Percentiles rank a stretch among this genome's conserved stretches.
These are phyloP conservation scores for Oedothorax gibbosus DNA, from an alignment of 1,140 invertebrate genomes.

Conservation along the genomic window DNA sequence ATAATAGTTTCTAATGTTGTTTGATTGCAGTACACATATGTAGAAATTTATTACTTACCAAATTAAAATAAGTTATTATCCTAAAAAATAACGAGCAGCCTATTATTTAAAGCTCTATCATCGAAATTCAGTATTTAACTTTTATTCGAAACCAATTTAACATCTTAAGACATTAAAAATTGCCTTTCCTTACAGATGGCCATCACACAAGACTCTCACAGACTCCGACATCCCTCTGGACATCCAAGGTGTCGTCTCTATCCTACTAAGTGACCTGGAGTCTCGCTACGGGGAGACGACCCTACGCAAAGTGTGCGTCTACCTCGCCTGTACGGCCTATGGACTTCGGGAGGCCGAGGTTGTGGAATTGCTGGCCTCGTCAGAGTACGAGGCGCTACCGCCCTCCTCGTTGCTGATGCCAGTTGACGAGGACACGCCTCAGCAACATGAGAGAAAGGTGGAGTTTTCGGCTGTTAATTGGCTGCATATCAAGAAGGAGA, in stretches of 20 bases:
- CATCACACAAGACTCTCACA: slow-evolving; percentile 15
- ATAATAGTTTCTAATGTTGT: too few relatives aligned
- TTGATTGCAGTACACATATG: too few relatives aligned
- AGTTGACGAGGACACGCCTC: slow-evolving; percentile 11
- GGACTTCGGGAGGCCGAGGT: slow-evolving; percentile 66
- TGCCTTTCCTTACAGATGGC: neutral
- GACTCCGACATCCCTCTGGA: slow-evolving; percentile 41
- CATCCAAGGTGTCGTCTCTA: slow-evolving; percentile 32
- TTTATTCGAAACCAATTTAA: too few relatives aligned
- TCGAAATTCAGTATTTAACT: too few relatives aligned
- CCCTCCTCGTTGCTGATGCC: neutral
- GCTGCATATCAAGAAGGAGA: slow-evolving; percentile 63
- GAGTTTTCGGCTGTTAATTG: slow-evolving; percentile 62
- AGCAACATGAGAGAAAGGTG: slow-evolving; percentile 3
- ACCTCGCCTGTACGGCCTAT: slow-evolving; percentile 64
- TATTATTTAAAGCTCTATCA: too few relatives aligned
- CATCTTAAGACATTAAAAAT: too few relatives aligned
- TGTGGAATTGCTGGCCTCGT: slow-evolving; percentile 64
- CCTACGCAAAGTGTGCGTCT: slow-evolving; percentile 62
- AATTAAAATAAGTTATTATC: too few relatives aligned
- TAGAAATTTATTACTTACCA: too few relatives aligned
- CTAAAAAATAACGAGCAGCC: too few relatives aligned
- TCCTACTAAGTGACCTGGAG: slow-evolving; percentile 58
- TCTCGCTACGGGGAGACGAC: slow-evolving; percentile 60
- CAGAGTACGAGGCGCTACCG: slow-evolving; percentile 41